Evolutionary conservation across 2,888 invertebrate genomes (phyloP).

Genomic region (Cryptops parisi): DNA sequence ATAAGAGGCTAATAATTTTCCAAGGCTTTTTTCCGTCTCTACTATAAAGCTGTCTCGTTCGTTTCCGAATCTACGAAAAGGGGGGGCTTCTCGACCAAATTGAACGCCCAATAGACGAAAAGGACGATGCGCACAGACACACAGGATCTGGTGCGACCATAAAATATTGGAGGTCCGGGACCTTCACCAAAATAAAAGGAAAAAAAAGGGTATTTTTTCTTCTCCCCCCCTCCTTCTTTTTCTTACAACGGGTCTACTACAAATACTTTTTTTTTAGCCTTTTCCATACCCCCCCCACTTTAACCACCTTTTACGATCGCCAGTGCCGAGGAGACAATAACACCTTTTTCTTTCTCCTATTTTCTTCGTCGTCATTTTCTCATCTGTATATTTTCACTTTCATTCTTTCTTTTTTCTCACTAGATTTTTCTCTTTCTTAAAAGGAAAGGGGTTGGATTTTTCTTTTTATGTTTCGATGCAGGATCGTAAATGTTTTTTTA

Average conservation of each 20-base stretch:
- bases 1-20: background rate
- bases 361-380: background rate
- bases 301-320: background rate
- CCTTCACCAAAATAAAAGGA: no score
- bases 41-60: background rate
- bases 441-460: background rate
- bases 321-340: background rate
- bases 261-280: no score
- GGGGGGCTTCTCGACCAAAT: background rate
- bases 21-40: background rate
- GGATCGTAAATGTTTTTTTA: no score
- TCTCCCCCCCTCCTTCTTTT: background rate
- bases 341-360: background rate
- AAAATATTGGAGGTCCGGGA: background rate
- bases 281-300: no score
- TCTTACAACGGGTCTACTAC: background rate
- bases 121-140: no score
- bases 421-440: background rate
- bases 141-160: background rate
- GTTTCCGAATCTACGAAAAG: background rate
- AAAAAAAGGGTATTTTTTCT: no score
- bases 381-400: background rate
- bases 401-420: background rate
- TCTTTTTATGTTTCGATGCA: no score
- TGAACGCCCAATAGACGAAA: background rate